Base-by-base conservation (phyloP, 1,140 invertebrate genomes). In the Brachionus calyciflorus region DNA sequence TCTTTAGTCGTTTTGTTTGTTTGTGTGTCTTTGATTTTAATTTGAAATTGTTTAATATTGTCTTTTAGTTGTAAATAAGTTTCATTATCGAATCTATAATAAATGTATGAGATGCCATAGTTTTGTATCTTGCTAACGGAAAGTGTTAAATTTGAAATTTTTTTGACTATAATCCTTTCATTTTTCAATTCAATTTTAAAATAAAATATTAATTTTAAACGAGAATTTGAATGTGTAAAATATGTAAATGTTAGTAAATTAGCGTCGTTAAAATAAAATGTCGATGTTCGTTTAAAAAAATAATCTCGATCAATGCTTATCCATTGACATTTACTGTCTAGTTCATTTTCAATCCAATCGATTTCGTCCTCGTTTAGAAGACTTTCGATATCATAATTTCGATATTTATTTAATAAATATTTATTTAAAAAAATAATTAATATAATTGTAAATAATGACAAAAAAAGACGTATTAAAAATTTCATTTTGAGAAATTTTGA, bases 211-310 rank as follows among this genome's bases (percentile, higher is more conserved):
- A 60, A 19, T 37, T 60, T 60, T 0, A 60, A 33, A 37, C 55
- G 30, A 40, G 55, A 14, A 17, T 60, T 60, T 40, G 55, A 28
- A 6, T 60, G 10, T 7, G 55, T 33, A 60, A 60, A 60, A 17
- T 33, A 60, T 17, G 55, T 60, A 60, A 60, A 60, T 17, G 55
- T 60, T 37, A 60, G 17, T 17, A 60, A 37, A 60, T 60, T 60
- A 1, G 55, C 55, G 9, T 60, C 55, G 28, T 60, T 60, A n/a
- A 60, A 60, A 37, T 37, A 60, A 60, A 60, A 60, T 6, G 55
- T 40, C 17, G 55, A 60, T 40, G 55, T 33, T 60, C 55, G 30
- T 60, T 60, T 60, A 12, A 60, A 60, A 60, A 60, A 60, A 33
- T 60, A 60, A 37, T 37, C 55, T 33, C 55, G 30, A 17, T 60